Base-by-base conservation (phyloP, 1,140 invertebrate species). In the Trichomalopsis sarcophagae region DNA sequence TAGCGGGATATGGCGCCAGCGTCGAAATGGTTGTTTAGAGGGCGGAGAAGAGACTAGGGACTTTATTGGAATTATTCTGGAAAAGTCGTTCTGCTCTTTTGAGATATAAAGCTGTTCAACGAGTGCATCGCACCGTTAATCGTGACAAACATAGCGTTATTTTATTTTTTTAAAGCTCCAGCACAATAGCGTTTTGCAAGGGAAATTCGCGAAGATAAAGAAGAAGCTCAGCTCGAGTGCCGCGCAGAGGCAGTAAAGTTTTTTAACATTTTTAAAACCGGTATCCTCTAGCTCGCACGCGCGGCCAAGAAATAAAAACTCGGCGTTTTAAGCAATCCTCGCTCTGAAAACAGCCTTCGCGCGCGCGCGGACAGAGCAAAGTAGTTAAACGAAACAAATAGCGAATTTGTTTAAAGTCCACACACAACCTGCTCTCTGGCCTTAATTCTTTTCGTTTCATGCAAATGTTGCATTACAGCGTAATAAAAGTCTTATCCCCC, bases 381-480 rank as follows among this genome's bases (percentile, higher is more conserved):
- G 55, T n/a, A 62, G 55, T 21, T 62, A 62, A 62, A 50, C 47
- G 47, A 50, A 62, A 62, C 55, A 62, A n/a, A 62, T 62, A n/a
- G 55, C 17, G 17, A 62, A 62, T 62, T 62, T 62, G 21, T 62
- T 62, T 62, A 62, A 62, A 62, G 17, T 62, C 17, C 55, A 62
- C 33, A 36, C 33, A 36, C 33, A 36, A 3, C 33, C 33, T 17
- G 9, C 62, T 23, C 17, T 47, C 10, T n/a, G 0, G 23, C 33
- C 40, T 33, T 27, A 27, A 27, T 27, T 2, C 17, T 47, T n/a
- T 71, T 71, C 44, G 13, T n/a, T 33, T 30, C 69, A 27, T 40
- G 69, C 69, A 55, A 75, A 40, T 40, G 74, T 40, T 33, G 33
- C 36, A 75, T 75, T 75, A 75, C 33, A 33, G 74, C 74, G 74